Evolutionary conservation across 2,888 invertebrate species (phyloP), one percentile per base, ranked within the genome.

Genomic region (Plebejus anna): DNA sequence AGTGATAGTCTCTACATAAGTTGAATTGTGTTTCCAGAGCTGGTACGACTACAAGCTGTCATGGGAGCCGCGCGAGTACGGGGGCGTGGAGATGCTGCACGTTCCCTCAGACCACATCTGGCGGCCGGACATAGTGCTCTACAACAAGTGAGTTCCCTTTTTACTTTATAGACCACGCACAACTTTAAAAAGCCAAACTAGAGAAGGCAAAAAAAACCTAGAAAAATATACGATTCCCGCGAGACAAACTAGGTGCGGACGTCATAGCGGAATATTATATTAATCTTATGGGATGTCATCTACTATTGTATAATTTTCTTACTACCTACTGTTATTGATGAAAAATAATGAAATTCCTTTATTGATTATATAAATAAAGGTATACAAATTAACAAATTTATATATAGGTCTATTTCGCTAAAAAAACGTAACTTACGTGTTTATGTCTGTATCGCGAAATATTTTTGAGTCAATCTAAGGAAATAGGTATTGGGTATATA

Each of bases 31-130:
- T 32, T 36, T 36, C 16, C 95, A 98, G 96, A 97, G 97, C 83
- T 98, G 98, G 98, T 97, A 97, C 94, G 98, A 98, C 94, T 98
- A 98, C 95, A 98, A 98, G 90, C 94, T 98, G 81, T 96, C 97
- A 84, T 98, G 98, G 98, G 98, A 98, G 91, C 98, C 98, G 79
- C 97, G 97, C 85, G 98, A 98, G 88, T 98, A 98, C 89, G 98
- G 98, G 75, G 98, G 98, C 76, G 98, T 98, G 79, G 97, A 98
- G 88, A 98, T 98, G 97, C 95, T 98, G 78, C 98, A 98, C 91
- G 98, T 98, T 81, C 98, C 98, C 81, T 98, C 98, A 78, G 98
- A 98, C 92, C 98, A 98, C 94, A 98, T 98, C 87, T 98, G 98
- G 98, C 96, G 98, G 81, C 98, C 98, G 75, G 98, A 98, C 92